Evolutionary conservation across 2,888 invertebrate species (phyloP), one percentile per base, ranked within the genome.

Genomic region (Smittia aterrima): DNA sequence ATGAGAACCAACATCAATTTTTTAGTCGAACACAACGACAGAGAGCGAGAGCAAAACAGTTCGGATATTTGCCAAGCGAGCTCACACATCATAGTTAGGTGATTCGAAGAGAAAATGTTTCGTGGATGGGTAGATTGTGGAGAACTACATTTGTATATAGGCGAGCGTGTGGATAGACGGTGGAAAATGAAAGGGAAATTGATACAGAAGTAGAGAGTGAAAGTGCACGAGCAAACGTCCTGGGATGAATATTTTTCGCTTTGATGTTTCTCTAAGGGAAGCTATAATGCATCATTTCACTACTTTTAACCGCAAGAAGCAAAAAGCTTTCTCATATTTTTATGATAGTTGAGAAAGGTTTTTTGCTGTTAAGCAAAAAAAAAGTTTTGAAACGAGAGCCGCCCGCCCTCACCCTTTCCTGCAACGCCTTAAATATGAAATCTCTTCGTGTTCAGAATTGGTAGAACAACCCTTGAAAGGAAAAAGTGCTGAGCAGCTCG

Each of bases 111-210:
- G 41, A 20, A 13, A 20, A 40, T 22, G 67, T 67, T 67, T 7
- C 67, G 20, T 16, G 27, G 18, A 22, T 1, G 11, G 40, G n/a
- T 67, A 16, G 40, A 38, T 9, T 20, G 38, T 7, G 25, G 25
- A 40, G 24, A 41, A 40, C 40, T 67, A n/a, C 38, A 41, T 18
- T 67, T 32, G 7, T 67, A 20, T 38, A 16, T n/a, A 20, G 25
- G n/a, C 7, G 24, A 38, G 47, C 13, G 53, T 47, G 70, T n/a
- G n/a, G n/a, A n/a, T n/a, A n/a, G n/a, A n/a, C n/a, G 53, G 25
- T 70, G 47, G 54, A 20, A 72, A 71, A 16, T 1, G 54, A 71
- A 54, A 62, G 62, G 62, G 22, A 72, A 32, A 62, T 72, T 72
- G 38, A 67, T 70, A 22, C 38, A 40, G 6, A 62, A 38, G 18